These are phyloP conservation scores for Nymphalis io DNA, from an alignment of 1,140 invertebrate genomes.

Conservation along the genomic window DNA sequence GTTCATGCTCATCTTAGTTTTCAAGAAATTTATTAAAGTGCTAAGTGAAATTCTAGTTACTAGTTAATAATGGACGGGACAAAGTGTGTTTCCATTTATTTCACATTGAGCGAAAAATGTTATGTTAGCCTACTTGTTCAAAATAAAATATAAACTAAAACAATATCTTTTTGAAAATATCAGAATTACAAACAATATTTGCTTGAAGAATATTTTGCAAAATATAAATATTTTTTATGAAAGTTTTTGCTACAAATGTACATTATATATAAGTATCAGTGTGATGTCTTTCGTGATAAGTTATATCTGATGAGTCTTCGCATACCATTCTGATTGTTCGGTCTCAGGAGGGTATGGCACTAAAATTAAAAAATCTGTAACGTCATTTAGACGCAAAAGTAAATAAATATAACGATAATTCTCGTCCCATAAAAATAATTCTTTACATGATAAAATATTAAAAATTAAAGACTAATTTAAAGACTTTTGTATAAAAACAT, in stretches of 20 bases:
- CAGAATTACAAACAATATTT: background rate
- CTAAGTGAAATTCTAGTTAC: conserved; percentile 32
- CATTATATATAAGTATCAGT: background rate
- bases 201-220: conserved; percentile 4
- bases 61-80: conserved; percentile 71
- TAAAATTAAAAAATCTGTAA: conserved; percentile 22
- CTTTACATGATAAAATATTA: background rate
- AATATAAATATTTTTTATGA: background rate
- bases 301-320: background rate
- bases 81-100: conserved; percentile 35
- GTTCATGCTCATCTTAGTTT: background rate
- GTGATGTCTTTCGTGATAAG: background rate
- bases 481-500: background rate
- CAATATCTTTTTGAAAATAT: background rate
- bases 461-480: background rate
- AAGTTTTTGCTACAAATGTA: background rate
- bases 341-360: conserved; percentile 40
- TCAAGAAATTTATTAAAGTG: background rate
- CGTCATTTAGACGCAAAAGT: conserved; percentile 13
- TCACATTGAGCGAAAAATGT: conserved; percentile 32
- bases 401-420: conserved; percentile 21
- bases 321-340: conserved; percentile 27
- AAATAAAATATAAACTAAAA: background rate
- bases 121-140: background rate
- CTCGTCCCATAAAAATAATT: background rate